A percentile compares a stretch with the other conserved stretches of the same genome.
Conservation (phyloP, 2,113 vertebrate genomes). For the Addax nasomaculatus region DNA sequence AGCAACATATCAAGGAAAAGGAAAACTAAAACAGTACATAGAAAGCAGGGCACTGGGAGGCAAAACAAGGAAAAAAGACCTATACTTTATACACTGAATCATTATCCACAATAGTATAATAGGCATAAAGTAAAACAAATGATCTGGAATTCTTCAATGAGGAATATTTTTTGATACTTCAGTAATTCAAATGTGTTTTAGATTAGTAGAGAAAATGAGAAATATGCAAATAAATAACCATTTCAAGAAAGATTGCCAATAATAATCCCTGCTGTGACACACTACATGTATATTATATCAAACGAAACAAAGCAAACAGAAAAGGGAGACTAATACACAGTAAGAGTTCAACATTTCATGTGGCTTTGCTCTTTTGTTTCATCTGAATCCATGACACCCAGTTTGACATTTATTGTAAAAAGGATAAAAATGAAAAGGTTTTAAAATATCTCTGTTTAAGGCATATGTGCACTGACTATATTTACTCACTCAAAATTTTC, state of each 20-base stretch:
- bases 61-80: neutral
- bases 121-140: neutral
- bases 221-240: neutral
- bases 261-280: neutral
- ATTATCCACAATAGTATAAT: neutral
- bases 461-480: neutral
- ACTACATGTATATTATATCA: neutral
- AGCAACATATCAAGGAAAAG: neutral
- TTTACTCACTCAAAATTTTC: neutral
- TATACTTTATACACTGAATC: neutral
- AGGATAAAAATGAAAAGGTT: neutral
- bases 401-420: neutral
- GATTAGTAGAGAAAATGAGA: neutral
- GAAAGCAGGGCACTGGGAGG: neutral
- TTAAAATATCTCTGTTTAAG: neutral
- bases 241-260: neutral
- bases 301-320: neutral
- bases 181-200: neutral
- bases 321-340: neutral
- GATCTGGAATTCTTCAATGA: neutral
- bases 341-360: neutral
- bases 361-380: neutral
- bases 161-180: neutral
- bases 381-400: neutral
- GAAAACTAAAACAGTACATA: neutral